Evolutionary conservation across 2,888 invertebrate genomes (phyloP).

Genomic region (Oxytorus armatus): DNA sequence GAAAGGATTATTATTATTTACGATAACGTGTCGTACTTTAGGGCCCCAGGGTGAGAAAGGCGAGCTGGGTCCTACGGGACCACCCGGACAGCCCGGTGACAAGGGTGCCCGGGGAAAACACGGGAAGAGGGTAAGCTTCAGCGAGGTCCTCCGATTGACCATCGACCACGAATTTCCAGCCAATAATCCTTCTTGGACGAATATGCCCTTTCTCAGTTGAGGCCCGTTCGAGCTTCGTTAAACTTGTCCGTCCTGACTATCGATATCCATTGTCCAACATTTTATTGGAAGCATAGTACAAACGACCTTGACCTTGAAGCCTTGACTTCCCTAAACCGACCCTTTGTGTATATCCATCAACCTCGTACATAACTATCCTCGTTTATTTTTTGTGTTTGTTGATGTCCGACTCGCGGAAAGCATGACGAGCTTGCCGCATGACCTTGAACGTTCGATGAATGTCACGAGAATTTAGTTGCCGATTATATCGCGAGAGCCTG

Average conservation of each 20-base stretch:
- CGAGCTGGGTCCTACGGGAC: conserved; percentile 91
- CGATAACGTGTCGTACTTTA: conserved; percentile 73
- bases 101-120: conserved; percentile 96
- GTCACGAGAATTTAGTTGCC: conserved; percentile 25
- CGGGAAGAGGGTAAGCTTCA: conserved; percentile 95
- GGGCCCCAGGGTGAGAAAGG: conserved; percentile 91
- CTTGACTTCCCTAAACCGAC: conserved; percentile 2
- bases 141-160: conserved; percentile 81
- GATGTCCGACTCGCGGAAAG: conserved; percentile 57
- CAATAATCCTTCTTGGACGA: conserved; percentile 48
- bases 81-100: conserved; percentile 92
- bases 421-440: conserved; percentile 59
- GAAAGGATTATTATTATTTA: conserved; percentile 46
- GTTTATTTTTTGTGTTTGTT: conserved; percentile 42
- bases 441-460: conserved; percentile 50
- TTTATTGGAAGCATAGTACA: conserved; percentile 29
- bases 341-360: conserved; percentile 31
- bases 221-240: conserved; percentile 40
- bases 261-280: conserved; percentile 32
- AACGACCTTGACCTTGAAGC: conserved; percentile 37
- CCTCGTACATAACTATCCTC: conserved; percentile 17
- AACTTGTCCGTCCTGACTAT: conserved; percentile 43
- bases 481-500: conserved; percentile 34
- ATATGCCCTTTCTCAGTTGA: conserved; percentile 55
- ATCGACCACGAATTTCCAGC: conserved; percentile 65